phyloP scores from a whole-genome alignment of 2,797 vertebrate species.

The Pseudomugil tenellus region DNA sequence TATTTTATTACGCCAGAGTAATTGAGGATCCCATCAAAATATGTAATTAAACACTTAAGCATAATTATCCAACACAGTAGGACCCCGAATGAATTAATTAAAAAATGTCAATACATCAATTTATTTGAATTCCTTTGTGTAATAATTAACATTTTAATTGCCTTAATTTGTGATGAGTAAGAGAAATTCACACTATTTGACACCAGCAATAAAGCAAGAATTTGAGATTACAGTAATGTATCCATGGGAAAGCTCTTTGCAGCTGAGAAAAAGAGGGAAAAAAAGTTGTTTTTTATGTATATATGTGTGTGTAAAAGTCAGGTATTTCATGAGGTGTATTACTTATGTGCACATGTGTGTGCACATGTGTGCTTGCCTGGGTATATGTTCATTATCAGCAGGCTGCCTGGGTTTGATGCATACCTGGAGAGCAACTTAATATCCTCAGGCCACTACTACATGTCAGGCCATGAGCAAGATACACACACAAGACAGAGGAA shows the following conservation, averaged over 20 bases:
- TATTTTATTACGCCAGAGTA: conserved; percentile 93
- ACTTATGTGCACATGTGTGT: conserved; percentile 33
- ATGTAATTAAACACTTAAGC: conserved; percentile 97
- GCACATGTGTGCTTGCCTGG: conserved; percentile 53
- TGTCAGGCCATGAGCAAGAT: conserved; percentile 75
- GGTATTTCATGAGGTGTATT: conserved; percentile 24
- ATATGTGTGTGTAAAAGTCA: conserved; percentile 35
- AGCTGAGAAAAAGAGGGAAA: conserved; percentile 31
- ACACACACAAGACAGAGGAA: conserved; percentile 74
- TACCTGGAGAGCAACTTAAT: conserved; percentile 83
- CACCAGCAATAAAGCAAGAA: conserved; percentile 59
- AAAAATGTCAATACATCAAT: conserved; percentile 90
- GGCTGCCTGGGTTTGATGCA: conserved; percentile 79
- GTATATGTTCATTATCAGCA: conserved; percentile 75
- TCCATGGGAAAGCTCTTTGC: conserved; percentile 35
- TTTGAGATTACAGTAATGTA: conserved; percentile 43
- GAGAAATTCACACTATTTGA: conserved; percentile 74
- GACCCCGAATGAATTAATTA: conserved; percentile 93
- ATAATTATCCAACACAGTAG: conserved; percentile 92
- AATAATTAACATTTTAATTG: conserved; percentile 86
- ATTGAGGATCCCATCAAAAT: conserved; percentile 96
- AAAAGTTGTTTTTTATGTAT: conserved; percentile 37
- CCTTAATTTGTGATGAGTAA: conserved; percentile 79
- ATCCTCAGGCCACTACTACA: conserved; percentile 79
- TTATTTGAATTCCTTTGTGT: conserved; percentile 89